Evolutionary conservation across 1,140 invertebrate species (phyloP), one percentile per base, ranked within the genome.

Genomic region (Conopomorpha cramerella): DNA sequence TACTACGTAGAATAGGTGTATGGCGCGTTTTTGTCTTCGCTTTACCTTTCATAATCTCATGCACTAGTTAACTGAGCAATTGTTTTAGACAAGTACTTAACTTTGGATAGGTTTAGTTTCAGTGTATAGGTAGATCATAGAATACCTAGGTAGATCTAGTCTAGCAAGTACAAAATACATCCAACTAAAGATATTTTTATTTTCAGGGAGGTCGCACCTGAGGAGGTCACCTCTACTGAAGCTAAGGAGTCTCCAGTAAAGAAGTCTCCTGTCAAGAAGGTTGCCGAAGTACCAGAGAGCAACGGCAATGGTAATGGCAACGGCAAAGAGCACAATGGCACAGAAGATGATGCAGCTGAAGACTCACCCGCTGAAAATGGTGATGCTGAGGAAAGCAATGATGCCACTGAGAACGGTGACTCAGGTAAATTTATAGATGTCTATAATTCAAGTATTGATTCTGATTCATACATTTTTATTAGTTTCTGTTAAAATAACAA

Each of bases 401-500:
- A 84, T 52, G 78, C 82, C 34, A 78, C 80, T 36, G 82, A 84
- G 46, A 85, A 85, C 46, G 83, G 82, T 23, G 79, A 81, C 43
- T n/a, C n/a, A n/a, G n/a, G n/a, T n/a, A n/a, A n/a, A n/a, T n/a
- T n/a, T n/a, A n/a, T n/a, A n/a, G n/a, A n/a, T n/a, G n/a, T n/a
- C n/a, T n/a, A n/a, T n/a, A n/a, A n/a, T n/a, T n/a, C n/a, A n/a
- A n/a, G n/a, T 31, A n/a, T 31, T 16, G 28, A 49, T 47, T 51
- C 43, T 8, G n/a, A 30, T n/a, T 6, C 25, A 12, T 18, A 29
- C 11, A 12, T 10, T n/a, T 26, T 25, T 29, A 18, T 27, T 15
- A 8, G 28, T 27, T 15, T 12, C 8, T 12, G 2, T 26, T 30
- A n/a, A 15, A 6, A 23, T 38, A 8, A 17, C n/a, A 36, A 29